Conservation (phyloP, 2,888 invertebrate genomes). For the Dasypolia templi region DNA sequence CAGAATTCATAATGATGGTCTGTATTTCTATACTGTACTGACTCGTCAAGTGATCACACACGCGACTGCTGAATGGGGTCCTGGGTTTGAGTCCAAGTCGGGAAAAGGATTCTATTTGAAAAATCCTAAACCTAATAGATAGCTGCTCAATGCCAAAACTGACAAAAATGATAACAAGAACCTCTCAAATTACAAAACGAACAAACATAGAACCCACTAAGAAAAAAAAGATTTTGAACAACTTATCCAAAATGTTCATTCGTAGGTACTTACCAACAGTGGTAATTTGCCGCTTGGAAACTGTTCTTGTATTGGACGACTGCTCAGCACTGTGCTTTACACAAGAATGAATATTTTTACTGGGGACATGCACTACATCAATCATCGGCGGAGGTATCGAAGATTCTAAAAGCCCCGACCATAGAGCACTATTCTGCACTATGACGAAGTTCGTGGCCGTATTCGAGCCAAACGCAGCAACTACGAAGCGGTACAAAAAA, state of each 20-base stretch:
- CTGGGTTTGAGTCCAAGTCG: too few species aligned
- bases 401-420: constrained; percentile 28
- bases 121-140: too few species aligned
- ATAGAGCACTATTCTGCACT: constrained; percentile 2
- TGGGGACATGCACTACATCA: not conserved
- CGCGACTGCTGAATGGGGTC: too few species aligned
- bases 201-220: not conserved
- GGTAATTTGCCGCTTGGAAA: not conserved
- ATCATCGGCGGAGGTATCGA: not conserved
- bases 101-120: too few species aligned
- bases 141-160: too few species aligned
- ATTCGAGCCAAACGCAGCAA: too few species aligned
- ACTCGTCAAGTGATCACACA: too few species aligned
- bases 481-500: too few species aligned
- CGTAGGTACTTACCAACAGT: not conserved
- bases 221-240: not conserved
- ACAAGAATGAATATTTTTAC: constrained; percentile 1
- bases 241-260: not conserved
- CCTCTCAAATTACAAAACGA: not conserved
- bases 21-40: too few species aligned
- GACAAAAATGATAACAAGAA: not conserved
- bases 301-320: not conserved
- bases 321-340: not conserved
- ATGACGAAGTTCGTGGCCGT: not conserved
- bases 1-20: too few species aligned